Evolutionary conservation across 1,140 invertebrate species (phyloP).

Genomic region (silkworm (Bombyx mori)): DNA sequence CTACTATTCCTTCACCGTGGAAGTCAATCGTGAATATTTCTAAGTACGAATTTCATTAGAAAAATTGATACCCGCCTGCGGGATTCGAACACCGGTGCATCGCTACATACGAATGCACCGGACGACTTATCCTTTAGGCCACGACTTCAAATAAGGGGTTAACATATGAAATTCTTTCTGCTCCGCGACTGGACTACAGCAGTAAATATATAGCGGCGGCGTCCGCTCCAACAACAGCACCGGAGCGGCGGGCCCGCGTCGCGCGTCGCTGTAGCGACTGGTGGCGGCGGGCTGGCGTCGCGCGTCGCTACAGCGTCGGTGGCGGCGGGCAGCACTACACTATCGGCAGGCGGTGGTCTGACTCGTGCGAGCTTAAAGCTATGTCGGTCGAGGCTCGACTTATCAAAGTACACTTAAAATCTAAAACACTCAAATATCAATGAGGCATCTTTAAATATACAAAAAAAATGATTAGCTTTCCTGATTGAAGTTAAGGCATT

Average conservation of each 20-base stretch:
- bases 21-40: no score
- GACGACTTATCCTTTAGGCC: no score
- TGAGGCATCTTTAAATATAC: background rate
- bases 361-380: slow-evolving; percentile 63
- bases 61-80: no score
- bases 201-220: background rate
- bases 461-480: no score
- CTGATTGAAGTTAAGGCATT: no score
- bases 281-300: slow-evolving; percentile 21
- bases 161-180: background rate
- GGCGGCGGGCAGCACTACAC: slow-evolving; percentile 6
- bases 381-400: slow-evolving; percentile 8
- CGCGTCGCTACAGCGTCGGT: slow-evolving; percentile 8
- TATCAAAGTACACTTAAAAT: slow-evolving; percentile 6
- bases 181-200: no score
- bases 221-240: background rate
- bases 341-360: slow-evolving; percentile 56
- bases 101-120: no score
- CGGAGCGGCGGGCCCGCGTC: slow-evolving; percentile 20
- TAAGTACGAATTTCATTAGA: no score
- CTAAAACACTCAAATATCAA: no score
- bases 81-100: no score
- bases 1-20: no score
- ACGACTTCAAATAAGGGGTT: no score
- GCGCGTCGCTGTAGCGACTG: slow-evolving; percentile 12